A percentile compares a stretch with the other conserved stretches of the same genome.
Conservation (phyloP, 37 sponge, comb jelly and placozoan species). For the Chondrilla cf. caribensis region DNA sequence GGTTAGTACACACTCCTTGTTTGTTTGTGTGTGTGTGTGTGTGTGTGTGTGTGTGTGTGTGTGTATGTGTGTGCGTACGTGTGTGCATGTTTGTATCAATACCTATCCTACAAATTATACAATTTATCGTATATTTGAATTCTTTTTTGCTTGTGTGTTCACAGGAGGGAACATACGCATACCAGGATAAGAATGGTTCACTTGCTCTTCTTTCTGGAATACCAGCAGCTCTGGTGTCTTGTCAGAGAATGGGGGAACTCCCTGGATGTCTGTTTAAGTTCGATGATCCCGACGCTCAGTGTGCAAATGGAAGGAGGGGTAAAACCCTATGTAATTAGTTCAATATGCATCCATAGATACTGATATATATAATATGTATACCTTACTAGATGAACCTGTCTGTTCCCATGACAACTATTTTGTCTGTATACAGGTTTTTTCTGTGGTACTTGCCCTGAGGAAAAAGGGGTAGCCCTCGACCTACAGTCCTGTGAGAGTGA, state of each 20-base stretch:
- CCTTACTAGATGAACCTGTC: too few species aligned
- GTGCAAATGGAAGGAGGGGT: slow-evolving; percentile 57
- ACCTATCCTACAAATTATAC: too few species aligned
- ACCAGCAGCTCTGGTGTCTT: slow-evolving; percentile 48
- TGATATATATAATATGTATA: too few species aligned
- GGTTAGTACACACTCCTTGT: too few species aligned
- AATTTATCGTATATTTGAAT: neutral
- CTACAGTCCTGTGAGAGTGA: slow-evolving; percentile 37
- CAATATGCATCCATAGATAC: neutral
- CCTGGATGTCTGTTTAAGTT: slow-evolving; percentile 73
- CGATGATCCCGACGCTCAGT: slow-evolving; percentile 50
- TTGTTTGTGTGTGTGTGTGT: too few species aligned
- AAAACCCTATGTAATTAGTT: neutral
- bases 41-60: too few species aligned
- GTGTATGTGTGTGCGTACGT: too few species aligned
- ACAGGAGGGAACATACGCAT: slow-evolving; percentile 8
- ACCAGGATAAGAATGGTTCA: neutral
- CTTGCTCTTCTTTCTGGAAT: slow-evolving; percentile 21
- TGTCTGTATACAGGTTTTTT: slow-evolving; percentile 41
- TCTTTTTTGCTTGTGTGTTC: neutral
- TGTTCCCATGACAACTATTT: too few species aligned
- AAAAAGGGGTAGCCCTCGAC: slow-evolving; percentile 54
- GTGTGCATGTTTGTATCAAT: too few species aligned
- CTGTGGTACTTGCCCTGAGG: slow-evolving; percentile 48
- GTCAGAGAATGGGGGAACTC: slow-evolving; percentile 40